Evolutionary conservation across 92 coral and sea anemone species (phyloP).

Genomic region (Bergia sp.): DNA sequence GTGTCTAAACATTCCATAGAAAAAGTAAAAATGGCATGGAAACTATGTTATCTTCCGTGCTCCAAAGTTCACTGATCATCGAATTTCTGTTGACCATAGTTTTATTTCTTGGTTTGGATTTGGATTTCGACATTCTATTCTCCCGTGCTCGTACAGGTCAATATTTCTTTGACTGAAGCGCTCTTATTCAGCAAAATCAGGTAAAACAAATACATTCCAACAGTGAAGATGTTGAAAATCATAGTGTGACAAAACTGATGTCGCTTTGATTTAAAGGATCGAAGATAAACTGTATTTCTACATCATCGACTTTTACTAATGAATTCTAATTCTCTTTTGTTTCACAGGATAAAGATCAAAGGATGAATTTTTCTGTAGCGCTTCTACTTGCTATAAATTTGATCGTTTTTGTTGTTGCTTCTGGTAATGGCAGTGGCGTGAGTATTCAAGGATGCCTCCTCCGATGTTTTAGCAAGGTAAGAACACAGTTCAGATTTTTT

Average conservation of each 20-base stretch:
- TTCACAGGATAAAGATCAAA: conserved; percentile 3
- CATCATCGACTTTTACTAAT: neutral
- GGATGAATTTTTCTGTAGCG: neutral
- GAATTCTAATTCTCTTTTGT: neutral
- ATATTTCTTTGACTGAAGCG: neutral
- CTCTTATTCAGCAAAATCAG: neutral
- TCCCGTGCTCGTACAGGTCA: neutral
- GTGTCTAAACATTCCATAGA: neutral
- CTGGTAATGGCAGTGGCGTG: neutral
- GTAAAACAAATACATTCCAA: neutral
- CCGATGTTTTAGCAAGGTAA: conserved; percentile 11
- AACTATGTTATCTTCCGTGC: neutral
- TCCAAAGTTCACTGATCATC: neutral
- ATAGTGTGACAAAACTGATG: neutral
- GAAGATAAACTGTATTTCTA: neutral
- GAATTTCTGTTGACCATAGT: neutral
- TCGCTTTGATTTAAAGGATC: neutral
- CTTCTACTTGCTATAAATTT: neutral
- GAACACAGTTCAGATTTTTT: neutral
- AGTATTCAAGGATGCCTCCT: neutral
- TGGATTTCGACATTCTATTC: neutral
- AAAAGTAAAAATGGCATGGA: neutral
- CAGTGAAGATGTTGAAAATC: neutral
- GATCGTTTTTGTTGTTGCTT: neutral
- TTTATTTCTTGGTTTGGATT: neutral